Base-by-base conservation (phyloP, 2,888 invertebrate species). In the Amphipoea oculea region DNA sequence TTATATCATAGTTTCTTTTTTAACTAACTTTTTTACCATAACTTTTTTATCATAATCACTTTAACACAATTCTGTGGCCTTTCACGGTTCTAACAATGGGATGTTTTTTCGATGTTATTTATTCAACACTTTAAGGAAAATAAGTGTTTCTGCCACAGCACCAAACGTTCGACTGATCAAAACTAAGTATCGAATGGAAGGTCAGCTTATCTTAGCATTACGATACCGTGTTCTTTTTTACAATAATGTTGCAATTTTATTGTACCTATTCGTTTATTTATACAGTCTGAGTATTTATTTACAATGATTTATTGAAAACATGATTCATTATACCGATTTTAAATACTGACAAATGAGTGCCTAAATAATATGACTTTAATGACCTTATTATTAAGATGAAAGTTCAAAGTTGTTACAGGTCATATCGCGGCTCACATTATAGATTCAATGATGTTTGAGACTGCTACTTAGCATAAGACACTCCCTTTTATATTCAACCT, bases 181-280 rank as follows among this genome's bases (percentile, higher is more conserved):
- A 72, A 67, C 20, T 11, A 14, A 11, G 81, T 63, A 67, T 63
- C 57, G 57, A 45, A 12, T 63, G 29, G 84, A 84, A 86, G 82
- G 85, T 82, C 85, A 63, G 60, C 72, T 86, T 86, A 86, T 86
- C 86, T 79, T 48, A 69, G 65, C 73, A 68, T 76, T 74, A 69
- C 85, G 76, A 79, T 69, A 66, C n/a, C 20, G n/a, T 45, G 74
- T 68, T 73, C n/a, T 66, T 78, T 75, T 72, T 81, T 73, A 66
- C 40, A 62, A 76, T 63, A n/a, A 72, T 83, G 4, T 66, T 48
- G 60, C 65, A 40, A 17, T 42, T 60, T 68, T 76, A 14, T 51
- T 78, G n/a, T 40, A 29, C 29, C 29, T 29, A 29, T 65, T 73
- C 57, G 4, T 67, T 23, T 29, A 70, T 65, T 29, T 71, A 65